phyloP scores from a whole-genome alignment of 2,797 vertebrate species.

The Gymnodraco acuticeps region DNA sequence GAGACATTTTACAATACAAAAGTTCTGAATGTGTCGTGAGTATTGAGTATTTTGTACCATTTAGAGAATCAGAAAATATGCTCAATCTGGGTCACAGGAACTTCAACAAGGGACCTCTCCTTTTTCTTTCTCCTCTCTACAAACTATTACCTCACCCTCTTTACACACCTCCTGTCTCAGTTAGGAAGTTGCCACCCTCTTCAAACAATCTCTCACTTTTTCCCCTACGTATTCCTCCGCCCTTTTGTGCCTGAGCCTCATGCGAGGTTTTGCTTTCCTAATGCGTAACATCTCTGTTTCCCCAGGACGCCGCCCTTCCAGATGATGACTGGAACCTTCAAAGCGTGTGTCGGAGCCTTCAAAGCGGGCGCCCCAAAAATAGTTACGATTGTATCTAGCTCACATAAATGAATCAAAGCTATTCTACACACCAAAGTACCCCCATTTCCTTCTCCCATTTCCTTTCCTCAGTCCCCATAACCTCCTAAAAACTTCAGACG shows the following conservation, averaged over 20 bases:
- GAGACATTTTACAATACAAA: conserved; percentile 19
- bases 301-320: conserved; percentile 35
- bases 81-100: conserved; percentile 53
- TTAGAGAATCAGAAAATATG: conserved; percentile 46
- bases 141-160: conserved; percentile 24
- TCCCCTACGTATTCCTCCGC: conserved; percentile 23
- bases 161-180: conserved; percentile 23
- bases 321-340: conserved; percentile 49
- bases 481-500: conserved; percentile 49
- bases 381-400: conserved; percentile 38
- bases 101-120: conserved; percentile 6
- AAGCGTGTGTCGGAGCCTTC: conserved; percentile 36
- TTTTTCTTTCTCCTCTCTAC: conserved; percentile 8
- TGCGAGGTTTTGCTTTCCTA: conserved; percentile 57
- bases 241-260: conserved; percentile 30
- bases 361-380: conserved; percentile 47
- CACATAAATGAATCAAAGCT: conserved; percentile 60
- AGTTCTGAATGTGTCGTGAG: conserved; percentile 7
- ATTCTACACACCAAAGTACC: conserved; percentile 9
- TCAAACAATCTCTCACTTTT: conserved; percentile 1
- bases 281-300: conserved; percentile 59
- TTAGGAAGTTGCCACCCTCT: conserved; percentile 16
- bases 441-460: conserved; percentile 4
- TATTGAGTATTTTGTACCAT: conserved; percentile 36
- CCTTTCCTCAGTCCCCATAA: conserved; percentile 34